phyloP scores from a whole-genome alignment of 2,113 vertebrate species.

The Actenoides lindsayi region DNA sequence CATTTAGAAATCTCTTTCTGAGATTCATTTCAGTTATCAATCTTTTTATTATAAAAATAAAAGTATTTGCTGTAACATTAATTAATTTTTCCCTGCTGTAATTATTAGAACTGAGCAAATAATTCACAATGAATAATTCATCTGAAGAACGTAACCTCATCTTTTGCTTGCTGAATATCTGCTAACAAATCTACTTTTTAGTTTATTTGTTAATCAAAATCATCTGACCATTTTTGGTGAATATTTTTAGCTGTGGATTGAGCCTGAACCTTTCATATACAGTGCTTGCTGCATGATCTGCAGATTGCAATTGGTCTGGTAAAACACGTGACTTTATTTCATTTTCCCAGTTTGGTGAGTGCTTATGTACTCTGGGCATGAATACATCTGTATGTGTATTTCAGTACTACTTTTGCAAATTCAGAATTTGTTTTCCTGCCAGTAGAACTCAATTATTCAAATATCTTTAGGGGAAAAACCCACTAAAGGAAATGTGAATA shows the following conservation, averaged over 20 bases:
- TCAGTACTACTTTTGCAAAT: not conserved
- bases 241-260: not conserved
- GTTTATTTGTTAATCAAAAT: slow-evolving; percentile 51
- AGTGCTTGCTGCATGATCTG: not conserved
- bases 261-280: not conserved
- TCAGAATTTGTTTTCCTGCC: not conserved
- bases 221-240: not conserved
- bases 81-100: slow-evolving; percentile 62
- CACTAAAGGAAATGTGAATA: not conserved
- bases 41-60: slow-evolving; percentile 67
- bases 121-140: slow-evolving; percentile 68
- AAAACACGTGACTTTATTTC: not conserved
- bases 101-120: slow-evolving; percentile 66
- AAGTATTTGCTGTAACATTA: slow-evolving; percentile 59
- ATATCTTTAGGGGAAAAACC: not conserved
- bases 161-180: slow-evolving; percentile 39
- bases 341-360: not conserved
- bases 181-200: slow-evolving; percentile 17
- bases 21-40: slow-evolving; percentile 44
- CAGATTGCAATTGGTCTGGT: not conserved
- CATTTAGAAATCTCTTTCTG: slow-evolving; percentile 33
- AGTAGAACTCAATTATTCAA: slow-evolving; percentile 9
- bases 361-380: not conserved
- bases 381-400: not conserved
- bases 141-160: slow-evolving; percentile 31